These are phyloP conservation scores for Pseudopodoces humilis DNA, from an alignment of 2,113 vertebrate genomes.

Conservation along the genomic window DNA sequence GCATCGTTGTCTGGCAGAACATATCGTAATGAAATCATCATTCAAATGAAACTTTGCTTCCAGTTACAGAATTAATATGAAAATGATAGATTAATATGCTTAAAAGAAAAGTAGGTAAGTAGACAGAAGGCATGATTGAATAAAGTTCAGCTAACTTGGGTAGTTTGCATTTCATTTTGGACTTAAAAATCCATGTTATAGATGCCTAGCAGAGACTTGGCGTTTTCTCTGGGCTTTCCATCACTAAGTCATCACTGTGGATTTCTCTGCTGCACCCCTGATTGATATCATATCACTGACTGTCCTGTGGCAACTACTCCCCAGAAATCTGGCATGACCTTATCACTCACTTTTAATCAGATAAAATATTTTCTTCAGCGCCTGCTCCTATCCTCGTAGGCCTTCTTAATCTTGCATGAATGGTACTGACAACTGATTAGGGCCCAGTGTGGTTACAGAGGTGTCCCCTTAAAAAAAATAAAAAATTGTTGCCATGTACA, in stretches of 20 bases:
- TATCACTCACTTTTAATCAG: slow-evolving; percentile 46
- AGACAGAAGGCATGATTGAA: neutral
- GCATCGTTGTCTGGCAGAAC: neutral
- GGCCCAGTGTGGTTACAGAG: neutral
- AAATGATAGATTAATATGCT: slow-evolving; percentile 16
- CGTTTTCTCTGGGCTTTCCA: neutral
- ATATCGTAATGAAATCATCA: slow-evolving; percentile 62
- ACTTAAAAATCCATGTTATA: neutral
- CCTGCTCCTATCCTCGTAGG: neutral
- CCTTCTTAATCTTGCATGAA: neutral
- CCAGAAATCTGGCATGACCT: neutral
- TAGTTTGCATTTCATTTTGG: neutral
- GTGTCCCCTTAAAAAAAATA: neutral
- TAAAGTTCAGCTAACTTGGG: neutral
- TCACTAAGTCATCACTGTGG: neutral
- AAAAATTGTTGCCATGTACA: neutral
- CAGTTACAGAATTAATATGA: slow-evolving; percentile 21
- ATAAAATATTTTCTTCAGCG: neutral
- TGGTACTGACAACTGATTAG: neutral
- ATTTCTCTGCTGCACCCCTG: neutral
- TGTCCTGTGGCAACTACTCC: neutral
- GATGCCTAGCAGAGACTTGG: neutral
- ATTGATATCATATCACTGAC: neutral
- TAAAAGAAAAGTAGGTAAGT: slow-evolving; percentile 10
- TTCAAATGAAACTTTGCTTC: slow-evolving; percentile 26